Percentiles rank a stretch among this genome's conserved stretches.
Evolutionary conservation across 2,113 vertebrate species (phyloP).

Genomic region (Pristiophorus japonicus): DNA sequence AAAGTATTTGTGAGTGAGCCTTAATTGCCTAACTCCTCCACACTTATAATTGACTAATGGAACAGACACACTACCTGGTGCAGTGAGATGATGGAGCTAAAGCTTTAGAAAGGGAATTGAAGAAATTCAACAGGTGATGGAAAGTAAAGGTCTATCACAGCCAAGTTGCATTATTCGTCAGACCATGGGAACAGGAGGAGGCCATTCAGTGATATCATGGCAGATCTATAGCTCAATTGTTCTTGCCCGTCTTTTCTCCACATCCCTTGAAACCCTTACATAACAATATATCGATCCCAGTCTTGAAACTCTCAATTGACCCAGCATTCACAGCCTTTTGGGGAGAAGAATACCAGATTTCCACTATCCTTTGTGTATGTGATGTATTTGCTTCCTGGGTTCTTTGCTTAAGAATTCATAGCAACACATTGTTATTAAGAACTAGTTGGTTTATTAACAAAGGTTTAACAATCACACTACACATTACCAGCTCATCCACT

Average conservation of each 20-base stretch:
- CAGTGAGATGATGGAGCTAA: not conserved
- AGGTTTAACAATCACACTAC: too few species aligned
- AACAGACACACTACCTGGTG: not conserved
- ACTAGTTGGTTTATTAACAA: too few species aligned
- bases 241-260: not conserved
- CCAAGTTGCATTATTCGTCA: not conserved
- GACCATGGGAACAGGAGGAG: not conserved
- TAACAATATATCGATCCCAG: not conserved
- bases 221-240: not conserved
- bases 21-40: not conserved
- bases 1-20: not conserved
- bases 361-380: not conserved
- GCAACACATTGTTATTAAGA: too few species aligned
- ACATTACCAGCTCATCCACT: too few species aligned
- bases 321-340: not conserved
- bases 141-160: not conserved
- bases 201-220: not conserved
- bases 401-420: too few species aligned
- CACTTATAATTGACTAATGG: not conserved
- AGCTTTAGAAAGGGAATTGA: not conserved
- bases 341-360: not conserved
- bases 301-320: not conserved
- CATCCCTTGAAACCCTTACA: not conserved
- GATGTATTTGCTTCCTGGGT: too few species aligned
- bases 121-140: not conserved